Evolutionary conservation across 2,888 invertebrate genomes (phyloP), one percentile per base, ranked within the genome.

Genomic region (Fragum sueziense): DNA sequence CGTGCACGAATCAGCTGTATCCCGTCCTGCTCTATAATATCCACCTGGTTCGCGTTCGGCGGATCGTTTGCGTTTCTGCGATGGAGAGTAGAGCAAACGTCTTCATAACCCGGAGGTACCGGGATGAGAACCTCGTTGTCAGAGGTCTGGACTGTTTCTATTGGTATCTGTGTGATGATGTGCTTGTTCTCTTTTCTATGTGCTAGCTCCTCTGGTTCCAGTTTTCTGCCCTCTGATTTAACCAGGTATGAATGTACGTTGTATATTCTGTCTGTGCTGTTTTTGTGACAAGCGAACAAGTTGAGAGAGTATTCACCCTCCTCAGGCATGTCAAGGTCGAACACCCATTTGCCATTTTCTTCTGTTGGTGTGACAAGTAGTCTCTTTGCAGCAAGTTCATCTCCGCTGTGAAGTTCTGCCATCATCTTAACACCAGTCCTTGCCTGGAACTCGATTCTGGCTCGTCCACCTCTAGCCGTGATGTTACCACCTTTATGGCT

Each of bases 221-320:
- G 61, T 59, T 85, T 79, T 70, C 86, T 78, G 2, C 91, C 91
- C n/a, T 85, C 86, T 2, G 91, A 90, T 70, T 87, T 76, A 14
- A 91, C 84, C 22, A 90, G 86, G 78, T 90, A 90, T 3, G 88
- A 86, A 77, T 91, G 89, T 2, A 90, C 89, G 69, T 89, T 90
- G 80, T 89, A 87, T 31, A 91, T 87, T 37, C 84, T 76, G 1
- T 85, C 80, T 27, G 87, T 84, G 31, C 85, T 86, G 61, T 84
- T 86, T 71, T 89, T 90, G 67, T 85, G 77, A 71, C 87, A 85
- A 17, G 90, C 90, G 84, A 90, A 92, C 27, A 92, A 85, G 75
- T 91, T 91, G 33, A 91, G 79, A 7, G 91, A 90, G 78, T 91
- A 92, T 80, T 91, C 91, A 0, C 91, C 91, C 22, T 80, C 73